Conservation (phyloP, 1,140 invertebrate genomes). For the Pogonus chalceus region DNA sequence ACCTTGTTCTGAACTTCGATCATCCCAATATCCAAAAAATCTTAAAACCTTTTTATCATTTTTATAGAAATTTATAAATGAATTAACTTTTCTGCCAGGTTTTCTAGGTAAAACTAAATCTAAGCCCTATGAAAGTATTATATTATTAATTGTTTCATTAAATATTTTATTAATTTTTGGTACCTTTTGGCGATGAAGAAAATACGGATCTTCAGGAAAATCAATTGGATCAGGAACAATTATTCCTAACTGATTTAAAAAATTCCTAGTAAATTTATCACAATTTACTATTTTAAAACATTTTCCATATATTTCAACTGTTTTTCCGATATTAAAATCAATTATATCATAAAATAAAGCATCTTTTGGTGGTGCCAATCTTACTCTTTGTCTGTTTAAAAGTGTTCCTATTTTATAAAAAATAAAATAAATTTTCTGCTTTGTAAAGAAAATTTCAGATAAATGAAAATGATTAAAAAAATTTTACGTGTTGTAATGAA, state of each 20-base stretch:
- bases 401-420: conserved; percentile 62
- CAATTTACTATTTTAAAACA: conserved; percentile 71
- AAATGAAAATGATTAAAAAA: too few relatives aligned
- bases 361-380: conserved; percentile 51
- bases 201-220: conserved; percentile 45
- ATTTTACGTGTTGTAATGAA: background rate
- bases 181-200: too few relatives aligned
- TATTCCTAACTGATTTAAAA: conserved; percentile 75
- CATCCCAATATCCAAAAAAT: conserved; percentile 87
- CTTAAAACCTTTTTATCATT: conserved; percentile 62
- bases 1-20: conserved; percentile 60
- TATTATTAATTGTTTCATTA: conserved; percentile 4
- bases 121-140: conserved; percentile 32
- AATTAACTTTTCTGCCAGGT: conserved; percentile 39
- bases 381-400: conserved; percentile 63
- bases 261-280: conserved; percentile 75
- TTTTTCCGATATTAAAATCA: conserved; percentile 64
- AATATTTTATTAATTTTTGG: conserved; percentile 13
- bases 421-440: too few relatives aligned
- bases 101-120: conserved; percentile 36
- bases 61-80: conserved; percentile 61
- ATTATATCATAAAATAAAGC: conserved; percentile 65
- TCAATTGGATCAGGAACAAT: conserved; percentile 59
- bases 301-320: conserved; percentile 65
- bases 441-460: too few relatives aligned